Evolutionary conservation across 1,140 invertebrate species (phyloP), one percentile per base, ranked within the genome.

Genomic region (Brachionus plicatilis): DNA sequence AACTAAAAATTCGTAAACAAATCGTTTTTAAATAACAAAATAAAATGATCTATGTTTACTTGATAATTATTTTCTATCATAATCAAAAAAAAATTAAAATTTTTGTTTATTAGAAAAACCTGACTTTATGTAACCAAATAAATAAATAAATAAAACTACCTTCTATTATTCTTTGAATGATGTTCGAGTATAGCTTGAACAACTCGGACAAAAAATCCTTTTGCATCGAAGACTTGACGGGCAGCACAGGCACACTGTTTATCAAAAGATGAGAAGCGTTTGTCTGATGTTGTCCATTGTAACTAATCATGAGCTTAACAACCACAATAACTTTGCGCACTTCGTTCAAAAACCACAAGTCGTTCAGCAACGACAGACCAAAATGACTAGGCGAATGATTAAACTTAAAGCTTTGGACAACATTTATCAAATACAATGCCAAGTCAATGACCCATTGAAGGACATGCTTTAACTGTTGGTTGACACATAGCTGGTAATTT

Each of bases 121-220:
- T 14, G 14, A 4, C 45, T 47, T 14, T 24, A 24, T 56, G 3
- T 17, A 37, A 37, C 5, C 33, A 37, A 60, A 24, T n/a, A n/a
- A n/a, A n/a, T n/a, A n/a, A 24, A 60, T 3, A 24, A 24, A 60
- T 3, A 24, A 80, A 82, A 9, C 14, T 82, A 43, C 53, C 79
- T 60, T 82, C 79, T 17, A 82, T 9, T 12, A 41, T 24, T 37
- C 20, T 29, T 14, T 82, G 43, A 29, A 65, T 60, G 12, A 82
- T 41, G 24, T 43, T 82, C 3, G 79, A 65, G 12, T 65, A 82
- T 2, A 82, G 8, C 9, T 82, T 68, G 20, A 82, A 82, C 24
- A 82, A 43, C 7, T 82, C 79, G 37, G 79, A 14, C 24, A 82
- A 37, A 65, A 82, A 65, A 37, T 82, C 79, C 9, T 82, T 82